phyloP scores from a whole-genome alignment of 2,797 vertebrate genomes.

The Ficedula albicollis region DNA sequence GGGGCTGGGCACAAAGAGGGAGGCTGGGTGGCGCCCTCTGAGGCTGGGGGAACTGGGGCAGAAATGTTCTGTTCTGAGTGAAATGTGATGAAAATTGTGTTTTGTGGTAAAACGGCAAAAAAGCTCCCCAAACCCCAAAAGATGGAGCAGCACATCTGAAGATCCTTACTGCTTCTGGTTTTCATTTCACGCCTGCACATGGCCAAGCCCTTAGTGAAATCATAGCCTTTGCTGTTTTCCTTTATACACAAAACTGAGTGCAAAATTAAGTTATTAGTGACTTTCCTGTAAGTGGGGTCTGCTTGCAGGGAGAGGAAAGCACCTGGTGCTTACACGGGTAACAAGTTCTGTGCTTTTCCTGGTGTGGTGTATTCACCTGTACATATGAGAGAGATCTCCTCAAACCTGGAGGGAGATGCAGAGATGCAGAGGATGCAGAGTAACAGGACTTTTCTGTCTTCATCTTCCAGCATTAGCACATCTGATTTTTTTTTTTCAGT shows the following conservation, averaged over 20 bases:
- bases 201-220: neutral
- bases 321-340: rapidly evolving
- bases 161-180: neutral
- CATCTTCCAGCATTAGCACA: neutral
- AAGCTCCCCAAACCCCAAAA: neutral
- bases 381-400: rapidly evolving
- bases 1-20: neutral
- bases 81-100: neutral
- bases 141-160: neutral
- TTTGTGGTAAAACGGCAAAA: neutral
- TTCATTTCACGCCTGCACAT: rapidly evolving
- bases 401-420: neutral
- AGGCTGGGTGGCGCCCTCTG: neutral
- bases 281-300: neutral
- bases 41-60: neutral
- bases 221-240: neutral
- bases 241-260: rapidly evolving
- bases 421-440: neutral
- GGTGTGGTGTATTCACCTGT: rapidly evolving
- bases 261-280: rapidly evolving
- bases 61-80: neutral
- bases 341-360: neutral
- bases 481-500: rapidly evolving
- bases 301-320: neutral
- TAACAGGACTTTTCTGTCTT: neutral